These are phyloP conservation scores for Allobates femoralis DNA, from an alignment of 2,797 vertebrate genomes.

Conservation along the genomic window DNA sequence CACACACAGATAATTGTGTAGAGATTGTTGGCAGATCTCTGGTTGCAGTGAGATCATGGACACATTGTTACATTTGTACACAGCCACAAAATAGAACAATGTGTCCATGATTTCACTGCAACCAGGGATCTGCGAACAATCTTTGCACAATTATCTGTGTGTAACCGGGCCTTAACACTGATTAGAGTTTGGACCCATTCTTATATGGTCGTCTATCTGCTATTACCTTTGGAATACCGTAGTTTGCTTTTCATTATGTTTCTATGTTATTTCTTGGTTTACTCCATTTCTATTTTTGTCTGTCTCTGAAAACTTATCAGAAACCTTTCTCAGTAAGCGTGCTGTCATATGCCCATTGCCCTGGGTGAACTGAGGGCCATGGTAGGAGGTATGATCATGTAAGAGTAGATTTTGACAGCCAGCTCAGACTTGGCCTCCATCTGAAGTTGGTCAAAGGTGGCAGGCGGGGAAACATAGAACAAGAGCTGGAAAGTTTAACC, in stretches of 20 bases:
- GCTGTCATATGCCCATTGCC: conserved; percentile 15
- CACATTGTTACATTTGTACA: too few relatives aligned
- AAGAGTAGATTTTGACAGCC: conserved; percentile 15
- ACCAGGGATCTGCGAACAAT: too few relatives aligned
- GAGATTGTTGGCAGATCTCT: too few relatives aligned
- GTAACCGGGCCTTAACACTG: too few relatives aligned
- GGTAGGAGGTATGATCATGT: conserved; percentile 6
- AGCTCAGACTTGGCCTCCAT: neutral
- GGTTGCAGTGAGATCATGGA: too few relatives aligned
- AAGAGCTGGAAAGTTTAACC: neutral
- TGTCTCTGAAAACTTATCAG: conserved; percentile 46
- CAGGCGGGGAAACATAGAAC: neutral
- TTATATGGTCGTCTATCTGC: neutral
- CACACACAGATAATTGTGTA: too few relatives aligned
- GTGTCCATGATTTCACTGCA: too few relatives aligned
- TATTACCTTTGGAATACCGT: neutral
- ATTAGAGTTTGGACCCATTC: too few relatives aligned
- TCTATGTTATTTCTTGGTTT: neutral
- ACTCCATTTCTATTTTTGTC: conserved; percentile 32
- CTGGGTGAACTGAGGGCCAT: neutral
- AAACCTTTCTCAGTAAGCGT: conserved; percentile 42
- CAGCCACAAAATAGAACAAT: too few relatives aligned
- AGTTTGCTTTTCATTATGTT: neutral
- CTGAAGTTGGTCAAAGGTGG: neutral
- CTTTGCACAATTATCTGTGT: too few relatives aligned